Base-by-base conservation (phyloP, 2,797 vertebrate genomes). In the Leuciscus waleckii region DNA sequence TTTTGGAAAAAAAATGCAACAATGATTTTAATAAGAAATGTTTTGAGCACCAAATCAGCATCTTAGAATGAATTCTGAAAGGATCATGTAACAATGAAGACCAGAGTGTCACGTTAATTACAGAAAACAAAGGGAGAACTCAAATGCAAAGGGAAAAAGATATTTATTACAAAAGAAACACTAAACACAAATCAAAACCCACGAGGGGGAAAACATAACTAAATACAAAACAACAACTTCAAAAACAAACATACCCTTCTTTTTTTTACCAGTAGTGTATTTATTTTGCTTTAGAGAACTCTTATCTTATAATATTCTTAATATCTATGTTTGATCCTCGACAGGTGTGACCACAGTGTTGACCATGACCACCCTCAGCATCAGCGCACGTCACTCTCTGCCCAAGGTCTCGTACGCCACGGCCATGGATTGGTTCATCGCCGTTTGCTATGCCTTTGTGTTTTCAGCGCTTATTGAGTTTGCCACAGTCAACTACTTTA, bases 371-470 rank as follows among this genome's bases (percentile, higher is more conserved):
- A 99, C 98, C 0, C 96, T 99, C 84, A 99, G 98, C 91, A 99
- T 99, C 94, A 99, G 98, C 37, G 98, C 98, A 83, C 94, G 97
- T 43, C 99, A 98, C 94, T 99, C 98, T 7, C 92, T 99, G 87
- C 98, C 98, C 37, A 98, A 99, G 92, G 98, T 99, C 92, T 97
- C 98, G 17, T 99, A 99, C 0, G 98, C 98, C 54, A 99, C 98
- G 0, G 98, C 98, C 70, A 99, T 99, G 98, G 98, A 99, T 94
- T 99, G 98, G 98, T 99, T 99, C 92, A 99, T 99, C 41, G 98
- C 98, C 0, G 98, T 99, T 84, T 99, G 97, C 91, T 98, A 99
- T 1, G 98, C 97, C 68, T 99, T 99, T 16, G 98, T 99, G 78
- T 99, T 99, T 94, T 99, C 98, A 0, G 98, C 97, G 1, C 94